Evolutionary conservation across 1,140 invertebrate genomes (phyloP).

Genomic region (Octopus bimaculoides): DNA sequence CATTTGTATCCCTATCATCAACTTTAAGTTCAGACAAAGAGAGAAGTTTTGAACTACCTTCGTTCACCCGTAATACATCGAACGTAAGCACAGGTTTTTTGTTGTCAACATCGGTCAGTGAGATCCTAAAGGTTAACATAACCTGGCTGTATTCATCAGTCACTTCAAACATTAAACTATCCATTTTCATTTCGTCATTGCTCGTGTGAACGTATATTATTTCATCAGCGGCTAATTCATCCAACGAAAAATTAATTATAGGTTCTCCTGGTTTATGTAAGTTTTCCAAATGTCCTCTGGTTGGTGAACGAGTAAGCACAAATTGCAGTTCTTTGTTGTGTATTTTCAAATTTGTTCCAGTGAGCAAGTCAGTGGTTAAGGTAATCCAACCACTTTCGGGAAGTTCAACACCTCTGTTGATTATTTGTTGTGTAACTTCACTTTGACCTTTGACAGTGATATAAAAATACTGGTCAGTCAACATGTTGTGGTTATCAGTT

Average conservation of each 20-base stretch:
- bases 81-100: conserved; percentile 55
- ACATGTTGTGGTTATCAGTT: conserved; percentile 55
- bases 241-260: conserved; percentile 54
- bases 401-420: conserved; percentile 54
- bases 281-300: conserved; percentile 52
- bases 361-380: conserved; percentile 53
- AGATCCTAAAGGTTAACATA: conserved; percentile 54
- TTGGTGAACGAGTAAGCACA: conserved; percentile 53
- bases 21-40: conserved; percentile 57
- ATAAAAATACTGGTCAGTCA: conserved; percentile 57
- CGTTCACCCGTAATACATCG: conserved; percentile 47
- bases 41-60: conserved; percentile 52
- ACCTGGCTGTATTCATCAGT: conserved; percentile 56
- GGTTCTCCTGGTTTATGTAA: conserved; percentile 48
- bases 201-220: conserved; percentile 54
- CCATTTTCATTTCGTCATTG: conserved; percentile 55
- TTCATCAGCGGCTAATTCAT: conserved; percentile 55
- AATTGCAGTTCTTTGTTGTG: conserved; percentile 51
- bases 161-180: conserved; percentile 59
- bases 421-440: conserved; percentile 49
- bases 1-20: conserved; percentile 55
- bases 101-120: conserved; percentile 56
- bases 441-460: conserved; percentile 55
- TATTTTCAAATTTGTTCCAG: conserved; percentile 53
- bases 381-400: conserved; percentile 53